Evolutionary conservation across 2,797 vertebrate species (phyloP).

Genomic region (Naso thynnoides): DNA sequence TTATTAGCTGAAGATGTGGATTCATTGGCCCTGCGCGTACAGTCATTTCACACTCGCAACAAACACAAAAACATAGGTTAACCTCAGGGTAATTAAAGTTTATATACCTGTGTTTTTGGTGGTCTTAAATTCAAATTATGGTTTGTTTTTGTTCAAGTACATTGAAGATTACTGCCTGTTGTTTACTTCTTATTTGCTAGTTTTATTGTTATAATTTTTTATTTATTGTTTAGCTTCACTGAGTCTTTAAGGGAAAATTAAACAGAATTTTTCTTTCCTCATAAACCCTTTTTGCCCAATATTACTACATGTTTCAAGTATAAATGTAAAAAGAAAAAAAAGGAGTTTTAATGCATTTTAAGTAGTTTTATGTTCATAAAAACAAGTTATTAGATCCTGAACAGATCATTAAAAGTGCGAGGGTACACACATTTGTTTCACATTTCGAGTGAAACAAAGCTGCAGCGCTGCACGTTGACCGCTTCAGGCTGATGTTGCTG

Average conservation of each 20-base stretch:
- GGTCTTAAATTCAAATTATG: not conserved
- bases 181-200: constrained; percentile 4
- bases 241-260: constrained; percentile 9
- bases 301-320: not conserved
- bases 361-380: not conserved
- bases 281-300: not conserved
- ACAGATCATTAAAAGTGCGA: not conserved
- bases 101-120: not conserved
- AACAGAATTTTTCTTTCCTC: not conserved
- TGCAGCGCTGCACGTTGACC: not conserved
- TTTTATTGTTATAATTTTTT: constrained; percentile 9
- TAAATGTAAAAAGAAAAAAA: not conserved
- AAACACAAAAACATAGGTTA: constrained; percentile 22
- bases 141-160: not conserved
- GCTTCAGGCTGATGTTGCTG: too few species aligned
- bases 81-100: constrained; percentile 28
- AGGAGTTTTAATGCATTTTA: not conserved
- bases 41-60: constrained; percentile 45
- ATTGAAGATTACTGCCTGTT: not conserved
- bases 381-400: not conserved
- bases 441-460: not conserved
- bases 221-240: too few species aligned
- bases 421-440: too few species aligned
- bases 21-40: constrained; percentile 18
- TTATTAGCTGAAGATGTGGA: constrained; percentile 43